Conservation (phyloP, 2,888 invertebrate genomes). For the Cotesia congregata region DNA sequence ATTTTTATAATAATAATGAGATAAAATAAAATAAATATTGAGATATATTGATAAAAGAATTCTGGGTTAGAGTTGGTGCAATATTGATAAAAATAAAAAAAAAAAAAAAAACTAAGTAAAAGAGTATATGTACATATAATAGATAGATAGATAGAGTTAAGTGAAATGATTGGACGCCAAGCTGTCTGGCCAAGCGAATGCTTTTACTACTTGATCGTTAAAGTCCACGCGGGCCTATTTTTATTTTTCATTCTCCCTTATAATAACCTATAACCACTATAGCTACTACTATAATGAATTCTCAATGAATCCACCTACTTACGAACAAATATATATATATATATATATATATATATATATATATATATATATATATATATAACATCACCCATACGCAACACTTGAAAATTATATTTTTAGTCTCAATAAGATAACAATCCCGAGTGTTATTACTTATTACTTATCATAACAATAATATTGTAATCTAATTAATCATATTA, state of each 20-base stretch:
- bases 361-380: neutral
- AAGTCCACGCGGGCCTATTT: constrained; percentile 20
- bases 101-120: constrained; percentile 3
- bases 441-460: too few species aligned
- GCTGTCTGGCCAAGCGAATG: constrained; percentile 49
- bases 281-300: neutral
- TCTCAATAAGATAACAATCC: neutral
- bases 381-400: neutral
- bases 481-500: neutral
- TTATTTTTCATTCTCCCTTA: constrained; percentile 27
- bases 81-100: too few species aligned
- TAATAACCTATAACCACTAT: constrained; percentile 7
- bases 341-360: too few species aligned
- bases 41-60: too few species aligned
- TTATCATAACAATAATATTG: too few species aligned
- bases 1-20: too few species aligned
- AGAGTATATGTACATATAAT: constrained; percentile 8
- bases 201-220: constrained; percentile 45
- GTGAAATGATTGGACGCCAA: constrained; percentile 45
- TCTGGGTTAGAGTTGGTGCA: too few species aligned
- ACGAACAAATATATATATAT: neutral
- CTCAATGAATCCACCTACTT: neutral
- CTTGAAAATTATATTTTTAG: neutral
- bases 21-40: too few species aligned
- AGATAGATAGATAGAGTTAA: constrained; percentile 1